Base-by-base conservation (phyloP, 2,888 invertebrate genomes). In the Dynastes grantii region DNA sequence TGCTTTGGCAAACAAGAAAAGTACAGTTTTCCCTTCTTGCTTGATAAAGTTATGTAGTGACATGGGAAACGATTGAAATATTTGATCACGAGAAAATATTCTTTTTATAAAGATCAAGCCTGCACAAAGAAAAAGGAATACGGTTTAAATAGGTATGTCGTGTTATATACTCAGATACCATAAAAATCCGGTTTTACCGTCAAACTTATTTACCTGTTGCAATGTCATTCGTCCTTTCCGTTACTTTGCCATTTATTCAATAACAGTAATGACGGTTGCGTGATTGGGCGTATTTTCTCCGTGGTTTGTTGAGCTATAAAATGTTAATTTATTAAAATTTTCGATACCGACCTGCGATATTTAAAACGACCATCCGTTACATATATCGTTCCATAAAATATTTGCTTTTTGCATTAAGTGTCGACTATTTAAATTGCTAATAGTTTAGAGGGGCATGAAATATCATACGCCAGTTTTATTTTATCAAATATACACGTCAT, bases 321-420 rank as follows among this genome's bases (percentile, higher is more conserved):
- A 63, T 75, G 73, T 49, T 63, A 75, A 75, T 75, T 75, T 75
- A 75, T 63, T 75, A 75, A 75, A 61, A 75, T 75, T 75, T 68
- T 40, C 13, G 71, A 71, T 75, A 61, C 63, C 45, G 73, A 9
- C 5, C 61, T 68, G 13, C 32, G 73, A 75, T 75, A 75, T 68
- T 51, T 68, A 68, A 49, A 68, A 68, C 68, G 40, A 49, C 16
- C 73, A 6, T 75, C 11, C 61, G 61, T 45, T 71, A 27, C 22
- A 75, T 63, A 63, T 45, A 61, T 61, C 40, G 22, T 51, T 29
- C 22, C 16, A 11, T 27, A 68, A 49, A 51, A 68, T 68, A 68
- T 51, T 49, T 68, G 29, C 29, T n/a, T 37, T 29, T 4, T 22
- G 49, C 29, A 51, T 51, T 22, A 51, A 68, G 68, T 68, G 68